Conservation (phyloP, 2,113 vertebrate genomes). For the Aphyosemion australe region DNA sequence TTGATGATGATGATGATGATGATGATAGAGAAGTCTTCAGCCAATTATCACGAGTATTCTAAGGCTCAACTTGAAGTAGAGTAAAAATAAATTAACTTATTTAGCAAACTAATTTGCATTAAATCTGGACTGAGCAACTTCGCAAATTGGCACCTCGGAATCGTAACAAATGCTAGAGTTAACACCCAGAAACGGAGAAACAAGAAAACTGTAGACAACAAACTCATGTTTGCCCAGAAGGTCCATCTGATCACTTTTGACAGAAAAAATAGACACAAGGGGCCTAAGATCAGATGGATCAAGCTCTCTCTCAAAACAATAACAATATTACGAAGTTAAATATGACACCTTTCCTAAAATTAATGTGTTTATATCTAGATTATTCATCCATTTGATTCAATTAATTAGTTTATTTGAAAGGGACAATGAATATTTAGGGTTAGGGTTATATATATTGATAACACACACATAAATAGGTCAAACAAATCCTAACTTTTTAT, state of each 20-base stretch:
- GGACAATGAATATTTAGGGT: too few relatives aligned
- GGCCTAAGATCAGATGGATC: background rate
- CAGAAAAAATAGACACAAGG: background rate
- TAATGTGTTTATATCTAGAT: background rate
- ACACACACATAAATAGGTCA: too few relatives aligned
- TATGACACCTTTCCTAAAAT: background rate
- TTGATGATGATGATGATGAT: background rate
- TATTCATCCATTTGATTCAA: too few relatives aligned
- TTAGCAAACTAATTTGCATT: background rate
- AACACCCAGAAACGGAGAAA: conserved; percentile 15
- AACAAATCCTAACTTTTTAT: too few relatives aligned
- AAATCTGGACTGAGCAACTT: conserved; percentile 18
- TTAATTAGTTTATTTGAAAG: too few relatives aligned
- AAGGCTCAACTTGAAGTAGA: background rate
- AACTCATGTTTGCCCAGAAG: conserved; percentile 31
- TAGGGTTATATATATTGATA: too few relatives aligned
- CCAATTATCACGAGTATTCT: background rate
- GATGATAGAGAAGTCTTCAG: background rate
- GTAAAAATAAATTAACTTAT: conserved; percentile 7
- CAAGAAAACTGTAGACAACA: conserved; percentile 34
- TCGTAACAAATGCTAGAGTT: conserved; percentile 8
- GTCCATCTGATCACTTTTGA: conserved; percentile 17
- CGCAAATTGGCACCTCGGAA: conserved; percentile 3
- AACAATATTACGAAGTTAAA: background rate
- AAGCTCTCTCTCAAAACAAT: too few relatives aligned